Evolutionary conservation across 2,113 vertebrate species (phyloP), one percentile per base, ranked within the genome.

Genomic region (Dolichallabes microphthalmus): DNA sequence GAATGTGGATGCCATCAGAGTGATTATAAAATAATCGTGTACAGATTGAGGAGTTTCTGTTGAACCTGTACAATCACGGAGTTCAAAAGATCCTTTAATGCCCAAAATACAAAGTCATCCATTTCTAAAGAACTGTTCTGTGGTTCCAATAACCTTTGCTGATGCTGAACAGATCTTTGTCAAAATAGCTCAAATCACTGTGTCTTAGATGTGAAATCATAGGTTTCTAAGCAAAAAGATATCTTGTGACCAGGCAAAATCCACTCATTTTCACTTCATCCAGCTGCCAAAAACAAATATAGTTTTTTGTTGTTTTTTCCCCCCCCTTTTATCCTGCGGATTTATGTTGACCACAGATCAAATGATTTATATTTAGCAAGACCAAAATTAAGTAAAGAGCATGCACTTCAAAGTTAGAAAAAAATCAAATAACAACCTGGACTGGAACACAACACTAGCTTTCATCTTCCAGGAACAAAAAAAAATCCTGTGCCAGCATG

Each of bases 221-320:
- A 52, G 71, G 58, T 68, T 45, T 22, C 75, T 64, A 64, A 11
- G 20, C 63, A 82, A 81, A 75, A 25, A 35, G 13, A 77, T 79
- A 60, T 79, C 76, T 25, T 25, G 11, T 64, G 79, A 81, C 25
- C 1, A 22, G 78, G 39, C 10, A 8, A 60, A 20, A 25, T 22
- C 60, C 60, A 52, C 25, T 27, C 27, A 64, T 50, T 64, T 64
- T 63, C 32, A 81, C 79, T 81, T 81, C 68, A 75, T 83, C 81
- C 87, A 88, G 63, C 71, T 88, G 85, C 60, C 88, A 88, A 19
- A 80, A 84, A 86, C 80, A 73, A 71, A 73, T 90, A 89, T 80
- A 15, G 20, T 53, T 83, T 80, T 86, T 61, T 45, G 39, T 45
- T 45, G 39, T 45, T 45, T 45, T 45, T 45, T 45, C 7, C 7